Evolutionary conservation across 2,797 vertebrate species (phyloP).

Genomic region (Pseudopleuronectes americanus): DNA sequence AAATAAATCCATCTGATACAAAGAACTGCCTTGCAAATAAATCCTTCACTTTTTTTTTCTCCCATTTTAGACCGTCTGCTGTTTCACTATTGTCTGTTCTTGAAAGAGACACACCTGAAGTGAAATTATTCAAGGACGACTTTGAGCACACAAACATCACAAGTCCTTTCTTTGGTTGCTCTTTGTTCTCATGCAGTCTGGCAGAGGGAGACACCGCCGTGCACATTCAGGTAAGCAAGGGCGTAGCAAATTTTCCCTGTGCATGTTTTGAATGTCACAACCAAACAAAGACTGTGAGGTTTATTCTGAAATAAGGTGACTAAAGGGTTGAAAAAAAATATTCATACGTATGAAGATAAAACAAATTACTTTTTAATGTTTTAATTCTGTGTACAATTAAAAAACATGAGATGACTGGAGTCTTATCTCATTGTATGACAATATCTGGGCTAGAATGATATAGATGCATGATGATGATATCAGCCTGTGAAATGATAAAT

Average conservation of each 20-base stretch:
- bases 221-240: background rate
- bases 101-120: slow-evolving; percentile 22
- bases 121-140: slow-evolving; percentile 53
- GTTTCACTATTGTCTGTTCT: slow-evolving; percentile 37
- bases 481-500: slow-evolving; percentile 2
- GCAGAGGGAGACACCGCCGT: slow-evolving; percentile 11
- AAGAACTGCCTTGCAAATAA: slow-evolving; percentile 25
- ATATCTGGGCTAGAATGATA: background rate
- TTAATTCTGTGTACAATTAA: background rate
- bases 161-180: slow-evolving; percentile 24
- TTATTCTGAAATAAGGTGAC: too few species aligned
- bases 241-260: too few species aligned
- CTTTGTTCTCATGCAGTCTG: slow-evolving; percentile 50
- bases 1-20: slow-evolving; percentile 28
- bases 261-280: too few species aligned
- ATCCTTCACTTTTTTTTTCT: slow-evolving; percentile 24
- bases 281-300: too few species aligned
- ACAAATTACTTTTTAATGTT: background rate
- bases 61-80: slow-evolving; percentile 21
- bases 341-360: too few species aligned
- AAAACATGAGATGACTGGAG: too few species aligned
- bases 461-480: slow-evolving; percentile 9
- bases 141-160: slow-evolving; percentile 32
- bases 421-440: too few species aligned
- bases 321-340: too few species aligned